phyloP scores from a whole-genome alignment of 2,797 vertebrate species.

The Poecilia picta region DNA sequence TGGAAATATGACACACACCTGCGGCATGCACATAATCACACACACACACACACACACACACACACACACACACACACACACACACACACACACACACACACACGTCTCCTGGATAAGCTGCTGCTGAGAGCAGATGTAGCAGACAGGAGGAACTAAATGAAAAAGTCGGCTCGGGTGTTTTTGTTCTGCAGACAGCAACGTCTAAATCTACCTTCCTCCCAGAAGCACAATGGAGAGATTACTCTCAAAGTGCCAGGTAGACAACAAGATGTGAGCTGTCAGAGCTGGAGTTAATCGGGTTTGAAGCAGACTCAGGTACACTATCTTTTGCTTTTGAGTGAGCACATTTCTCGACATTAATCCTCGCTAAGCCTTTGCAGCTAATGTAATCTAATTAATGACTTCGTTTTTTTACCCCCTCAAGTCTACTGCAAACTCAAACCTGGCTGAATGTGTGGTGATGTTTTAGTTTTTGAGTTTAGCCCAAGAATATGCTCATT shows the following conservation, averaged over 20 bases:
- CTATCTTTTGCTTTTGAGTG: constrained; percentile 71
- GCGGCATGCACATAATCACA: constrained; percentile 8
- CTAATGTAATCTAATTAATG: constrained; percentile 84
- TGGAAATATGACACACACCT: constrained; percentile 54
- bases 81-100: constrained; percentile 41
- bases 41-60: constrained; percentile 44
- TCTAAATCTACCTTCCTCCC: constrained; percentile 76
- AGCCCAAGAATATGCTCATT: background rate
- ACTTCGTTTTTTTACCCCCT: constrained; percentile 50
- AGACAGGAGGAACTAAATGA: constrained; percentile 50
- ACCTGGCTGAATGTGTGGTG: constrained; percentile 30
- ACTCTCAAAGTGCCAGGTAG: constrained; percentile 79
- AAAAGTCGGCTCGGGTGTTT: constrained; percentile 46
- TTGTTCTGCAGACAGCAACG: constrained; percentile 60
- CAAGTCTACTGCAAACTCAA: constrained; percentile 52
- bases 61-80: constrained; percentile 23
- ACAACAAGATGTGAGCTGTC: constrained; percentile 68
- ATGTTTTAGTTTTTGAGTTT: constrained; percentile 21
- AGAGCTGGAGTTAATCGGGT: constrained; percentile 68
- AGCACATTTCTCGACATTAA: constrained; percentile 77
- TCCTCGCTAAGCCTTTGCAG: constrained; percentile 78
- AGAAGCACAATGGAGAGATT: constrained; percentile 78
- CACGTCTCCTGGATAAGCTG: constrained; percentile 60
- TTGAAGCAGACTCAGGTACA: constrained; percentile 77
- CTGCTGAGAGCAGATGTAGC: constrained; percentile 60